Evolutionary conservation across 1,140 invertebrate genomes (phyloP), one percentile per base, ranked within the genome.

Genomic region (Drosophila ironensis): DNA sequence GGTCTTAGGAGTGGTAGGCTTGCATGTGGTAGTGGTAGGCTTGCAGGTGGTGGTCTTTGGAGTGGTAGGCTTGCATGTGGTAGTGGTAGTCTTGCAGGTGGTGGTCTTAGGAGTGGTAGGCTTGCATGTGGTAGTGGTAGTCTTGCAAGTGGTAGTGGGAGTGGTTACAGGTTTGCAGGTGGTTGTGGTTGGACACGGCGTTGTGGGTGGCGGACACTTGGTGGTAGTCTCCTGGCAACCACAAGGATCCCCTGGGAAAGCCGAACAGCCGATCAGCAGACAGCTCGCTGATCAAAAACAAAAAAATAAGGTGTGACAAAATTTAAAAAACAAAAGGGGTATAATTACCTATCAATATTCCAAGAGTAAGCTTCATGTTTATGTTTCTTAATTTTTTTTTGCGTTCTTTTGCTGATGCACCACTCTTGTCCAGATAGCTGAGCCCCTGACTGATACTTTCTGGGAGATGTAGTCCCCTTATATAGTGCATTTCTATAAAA

Each of bases 401-500:
- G 14, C 5, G 47, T 19, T 28, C 33, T 60, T n/a, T n/a, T n/a
- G n/a, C n/a, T n/a, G n/a, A n/a, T n/a, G n/a, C n/a, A n/a, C n/a
- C n/a, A n/a, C n/a, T n/a, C n/a, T 52, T 8, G 57, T 35, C 8
- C 14, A 6, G 12, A 25, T 25, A 9, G 28, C 38, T 16, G 11
- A 64, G 38, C 27, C 6, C 8, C 27, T 24, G 38, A 67, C 63
- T 67, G 63, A 52, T 64, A 30, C 17, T 24, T 67, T 24, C 19
- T 37, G 8, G 40, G n/a, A 4, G 16, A 1, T n/a, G 6, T 14
- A 11, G 20, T 25, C 59, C 24, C 60, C 1, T 67, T 67, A 42
- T 67, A 64, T 42, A 63, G 25, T 4, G 38, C 0, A 4, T 1
- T 4, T 4, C n/a, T 16, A 4, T n/a, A 7, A 9, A 14, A 50